These are phyloP conservation scores for Pseudorhombus dupliciocellatus DNA, from an alignment of 2,113 vertebrate genomes.

Conservation along the genomic window DNA sequence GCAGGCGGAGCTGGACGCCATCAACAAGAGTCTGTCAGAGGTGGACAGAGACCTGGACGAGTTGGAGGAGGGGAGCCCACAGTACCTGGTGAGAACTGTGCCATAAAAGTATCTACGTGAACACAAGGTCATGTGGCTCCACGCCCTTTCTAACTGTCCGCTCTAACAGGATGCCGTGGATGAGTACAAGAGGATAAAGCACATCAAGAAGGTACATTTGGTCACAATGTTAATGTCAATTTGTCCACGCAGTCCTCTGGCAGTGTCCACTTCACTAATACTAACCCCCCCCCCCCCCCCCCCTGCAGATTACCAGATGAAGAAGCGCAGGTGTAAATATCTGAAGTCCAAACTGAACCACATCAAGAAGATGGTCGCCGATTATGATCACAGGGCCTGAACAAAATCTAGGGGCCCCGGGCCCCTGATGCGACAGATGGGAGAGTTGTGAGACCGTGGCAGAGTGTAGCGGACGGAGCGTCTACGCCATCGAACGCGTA, in stretches of 20 bases:
- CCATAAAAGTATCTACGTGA: background rate
- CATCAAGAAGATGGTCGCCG: slow-evolving; percentile 89
- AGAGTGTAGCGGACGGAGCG: background rate
- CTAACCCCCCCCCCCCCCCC: slow-evolving; percentile 48
- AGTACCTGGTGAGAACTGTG: slow-evolving; percentile 81
- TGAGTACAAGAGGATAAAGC: slow-evolving; percentile 82
- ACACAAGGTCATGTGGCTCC: background rate
- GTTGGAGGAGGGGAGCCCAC: slow-evolving; percentile 81
- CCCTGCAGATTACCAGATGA: slow-evolving; percentile 84
- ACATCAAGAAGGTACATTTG: slow-evolving; percentile 78
- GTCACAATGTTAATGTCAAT: no score
- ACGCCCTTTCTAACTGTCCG: background rate
- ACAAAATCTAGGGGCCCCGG: rapidly evolving
- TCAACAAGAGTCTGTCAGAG: slow-evolving; percentile 81
- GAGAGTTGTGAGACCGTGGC: background rate
- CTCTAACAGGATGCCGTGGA: slow-evolving; percentile 78
- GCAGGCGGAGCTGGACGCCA: slow-evolving; percentile 84
- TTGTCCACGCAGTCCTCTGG: no score
- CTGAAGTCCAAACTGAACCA: slow-evolving; percentile 89
- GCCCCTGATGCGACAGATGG: background rate
- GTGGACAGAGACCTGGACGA: slow-evolving; percentile 83
- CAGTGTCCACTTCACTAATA: background rate
- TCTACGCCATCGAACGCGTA: background rate
- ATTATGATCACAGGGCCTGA: slow-evolving; percentile 81
- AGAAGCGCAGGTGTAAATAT: slow-evolving; percentile 86